Evolutionary conservation across 2,888 invertebrate species (phyloP), one percentile per base, ranked within the genome.

Genomic region (Tachina lurida): DNA sequence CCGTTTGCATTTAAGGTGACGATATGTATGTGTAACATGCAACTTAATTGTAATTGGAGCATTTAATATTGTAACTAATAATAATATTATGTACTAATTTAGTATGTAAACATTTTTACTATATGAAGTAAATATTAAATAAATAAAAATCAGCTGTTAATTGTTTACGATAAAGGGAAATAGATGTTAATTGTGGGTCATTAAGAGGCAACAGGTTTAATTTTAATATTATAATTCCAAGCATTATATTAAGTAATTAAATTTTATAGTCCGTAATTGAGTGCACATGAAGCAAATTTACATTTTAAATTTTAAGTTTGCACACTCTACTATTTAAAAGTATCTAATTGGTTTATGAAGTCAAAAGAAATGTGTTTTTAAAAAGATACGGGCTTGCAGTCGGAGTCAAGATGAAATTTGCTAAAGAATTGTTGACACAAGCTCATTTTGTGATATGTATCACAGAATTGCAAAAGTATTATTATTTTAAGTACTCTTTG

Each of bases 121-220:
- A 60, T n/a, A 39, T 39, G 2, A 31, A 60, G 52, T 75, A 58
- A n/a, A 17, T 31, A 31, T 31, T 31, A 31, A 31, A 31, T 31
- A 31, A n/a, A n/a, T n/a, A 41, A 22, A 47, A 43, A n/a, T 8
- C 45, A 78, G 54, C 54, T 60, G 78, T 78, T 78, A 62, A 70
- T 62, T 78, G 41, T 43, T 78, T 47, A 17, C 41, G 54, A 63
- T 45, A 70, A 70, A 47, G 41, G 45, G 7, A 47, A 70, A 31
- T 31, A 31, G 7, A 49, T 62, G 17, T 19, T 74, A 45, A 62
- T 78, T 78, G 22, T 70, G 31, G 43, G 5, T 43, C 70, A 52
- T 70, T 62, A 15, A 17, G 31, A 10, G 2, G 1, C 60, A 62
- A 49, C 60, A 62, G 73, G 60, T 49, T 74, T 74, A 1, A 10